phyloP scores from a whole-genome alignment of 2,797 vertebrate species.

The Melanogrammus aeglefinus region DNA sequence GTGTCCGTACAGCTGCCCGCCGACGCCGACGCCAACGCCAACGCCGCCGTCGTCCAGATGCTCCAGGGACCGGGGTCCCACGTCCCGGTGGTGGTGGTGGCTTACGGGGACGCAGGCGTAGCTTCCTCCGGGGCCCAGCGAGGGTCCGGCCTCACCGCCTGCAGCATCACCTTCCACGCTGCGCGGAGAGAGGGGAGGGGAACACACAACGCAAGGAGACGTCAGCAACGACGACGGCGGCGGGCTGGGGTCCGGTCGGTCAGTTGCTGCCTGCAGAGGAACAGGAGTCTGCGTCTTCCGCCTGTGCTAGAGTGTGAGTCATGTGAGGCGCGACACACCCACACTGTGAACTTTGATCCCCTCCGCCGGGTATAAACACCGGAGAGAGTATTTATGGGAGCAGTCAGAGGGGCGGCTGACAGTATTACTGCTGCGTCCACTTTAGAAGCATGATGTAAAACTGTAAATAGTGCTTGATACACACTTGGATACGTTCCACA shows the following conservation, averaged over 20 bases:
- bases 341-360: slow-evolving; percentile 49
- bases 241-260: neutral
- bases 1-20: slow-evolving; percentile 77
- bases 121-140: slow-evolving; percentile 76
- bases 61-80: slow-evolving; percentile 63
- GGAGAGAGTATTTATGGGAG: slow-evolving; percentile 40
- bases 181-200: neutral
- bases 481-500: neutral
- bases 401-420: slow-evolving; percentile 13
- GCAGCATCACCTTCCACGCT: slow-evolving; percentile 94
- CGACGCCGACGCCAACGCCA: neutral
- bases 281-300: neutral
- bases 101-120: slow-evolving; percentile 62
- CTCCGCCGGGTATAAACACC: slow-evolving; percentile 38
- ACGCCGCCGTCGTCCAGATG: slow-evolving; percentile 75
- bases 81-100: slow-evolving; percentile 35
- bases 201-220: slow-evolving; percentile 8
- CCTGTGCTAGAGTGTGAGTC: neutral
- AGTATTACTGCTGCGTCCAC: neutral
- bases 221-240: neutral
- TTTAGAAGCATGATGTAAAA: slow-evolving; percentile 15
- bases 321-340: slow-evolving; percentile 18
- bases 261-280: neutral
- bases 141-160: slow-evolving; percentile 79
- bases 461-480: neutral